Evolutionary conservation across 2,113 vertebrate genomes (phyloP), one percentile per base, ranked within the genome.

Genomic region (Zapus hudsonius): DNA sequence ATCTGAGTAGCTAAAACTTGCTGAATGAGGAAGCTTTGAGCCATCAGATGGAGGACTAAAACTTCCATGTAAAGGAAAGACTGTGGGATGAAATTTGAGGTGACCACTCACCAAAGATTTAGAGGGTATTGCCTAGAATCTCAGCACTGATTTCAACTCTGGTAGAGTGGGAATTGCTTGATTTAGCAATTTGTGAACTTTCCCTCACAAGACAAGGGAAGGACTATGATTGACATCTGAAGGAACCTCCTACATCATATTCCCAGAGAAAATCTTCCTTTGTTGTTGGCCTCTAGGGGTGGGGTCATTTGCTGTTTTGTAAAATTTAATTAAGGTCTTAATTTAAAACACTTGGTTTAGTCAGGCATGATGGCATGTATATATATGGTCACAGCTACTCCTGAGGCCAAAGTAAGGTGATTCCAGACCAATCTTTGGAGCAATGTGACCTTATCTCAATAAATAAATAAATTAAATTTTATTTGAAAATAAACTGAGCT

Each of bases 401-500:
- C 40, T 47, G 5, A 74, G 52, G 7, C 55, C 31, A n/a, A 67
- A 7, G 13, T 52, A 89, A 22, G 7, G 42, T 36, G 19, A 69
- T 55, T 47, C 23, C 19, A 57, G 42, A 79, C 13, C 7, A 33
- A 12, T 20, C 4, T n/a, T 9, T 25, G 38, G 20, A 79, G 42
- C 15, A 78, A 20, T 29, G 33, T 64, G 11, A 20, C 9, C 13
- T 5, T 33, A 64, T 31, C 52, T 52, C 52, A 13, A 23, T 31
- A 19, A 82, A 82, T 22, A 44, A 31, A 22, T 23, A 44, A 31
- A 33, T 31, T 10, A 33, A 0, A 10, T 1, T 90, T 72, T 36
- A 81, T 36, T 81, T 90, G 40, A 90, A 81, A 63, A 72, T 72
- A 31, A 25, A 79, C 7, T 23, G 42, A 79, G 85, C 74, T 93